phyloP scores from a whole-genome alignment of 1,140 invertebrate genomes.

The Conopomorpha cramerella region DNA sequence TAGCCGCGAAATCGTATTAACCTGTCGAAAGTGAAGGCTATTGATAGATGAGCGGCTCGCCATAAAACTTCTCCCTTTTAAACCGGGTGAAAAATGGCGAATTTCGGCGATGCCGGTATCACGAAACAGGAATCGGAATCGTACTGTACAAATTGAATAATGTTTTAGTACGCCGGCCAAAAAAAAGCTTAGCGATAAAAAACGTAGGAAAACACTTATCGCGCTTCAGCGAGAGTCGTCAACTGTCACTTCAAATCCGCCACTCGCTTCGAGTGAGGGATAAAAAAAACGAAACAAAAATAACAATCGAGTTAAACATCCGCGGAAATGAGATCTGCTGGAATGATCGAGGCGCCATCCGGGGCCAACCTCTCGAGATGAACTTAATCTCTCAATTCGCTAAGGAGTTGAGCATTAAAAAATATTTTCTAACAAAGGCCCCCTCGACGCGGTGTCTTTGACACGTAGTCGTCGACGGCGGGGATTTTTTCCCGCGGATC shows the following conservation, averaged over 20 bases:
- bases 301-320: conserved; percentile 59
- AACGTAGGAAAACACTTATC: conserved; percentile 55
- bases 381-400: conserved; percentile 60
- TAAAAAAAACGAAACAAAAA: conserved; percentile 50
- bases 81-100: conserved; percentile 3
- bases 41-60: conserved; percentile 7
- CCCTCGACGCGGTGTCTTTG: conserved; percentile 52
- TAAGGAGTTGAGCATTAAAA: conserved; percentile 59
- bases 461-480: conserved; percentile 51
- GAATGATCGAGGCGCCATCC: conserved; percentile 51
- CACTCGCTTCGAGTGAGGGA: conserved; percentile 30
- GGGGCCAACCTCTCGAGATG: conserved; percentile 51
- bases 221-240: conserved; percentile 52
- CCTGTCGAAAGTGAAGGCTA: conserved; percentile 10
- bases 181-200: conserved; percentile 49
- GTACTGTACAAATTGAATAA: background rate
- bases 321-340: conserved; percentile 54
- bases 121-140: background rate
- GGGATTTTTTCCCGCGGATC: conserved; percentile 52
- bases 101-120: conserved; percentile 1
- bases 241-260: conserved; percentile 54
- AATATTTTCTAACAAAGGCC: conserved; percentile 55
- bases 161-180: too few species aligned
- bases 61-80: conserved; percentile 3
- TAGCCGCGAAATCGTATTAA: conserved; percentile 8